A percentile compares a stretch with the other conserved stretches of the same genome.
Evolutionary conservation across 2,113 vertebrate species (phyloP).

Genomic region (Toxotes chatareus): DNA sequence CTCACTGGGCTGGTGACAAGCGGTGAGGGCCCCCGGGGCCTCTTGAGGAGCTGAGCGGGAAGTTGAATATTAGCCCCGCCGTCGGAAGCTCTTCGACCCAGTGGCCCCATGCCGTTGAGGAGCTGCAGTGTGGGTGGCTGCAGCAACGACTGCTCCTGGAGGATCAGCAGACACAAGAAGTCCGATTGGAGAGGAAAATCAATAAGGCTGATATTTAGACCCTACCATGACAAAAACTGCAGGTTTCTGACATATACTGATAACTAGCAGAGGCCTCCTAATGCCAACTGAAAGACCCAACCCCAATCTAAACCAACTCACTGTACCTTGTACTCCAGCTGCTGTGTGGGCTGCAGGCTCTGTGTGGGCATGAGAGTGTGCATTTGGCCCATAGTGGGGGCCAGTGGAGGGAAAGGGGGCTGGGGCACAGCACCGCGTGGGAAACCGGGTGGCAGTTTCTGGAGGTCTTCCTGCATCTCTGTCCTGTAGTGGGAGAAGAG

Average conservation of each 20-base stretch:
- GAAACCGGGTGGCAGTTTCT: constrained; percentile 93
- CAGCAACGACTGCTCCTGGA: constrained; percentile 95
- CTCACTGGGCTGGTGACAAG: constrained; percentile 94
- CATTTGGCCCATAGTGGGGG: constrained; percentile 89
- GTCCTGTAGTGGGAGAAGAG: constrained; percentile 81
- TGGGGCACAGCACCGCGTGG: constrained; percentile 89
- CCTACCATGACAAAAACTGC: neutral
- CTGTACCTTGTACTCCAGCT: constrained; percentile 98
- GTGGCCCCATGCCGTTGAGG: constrained; percentile 97
- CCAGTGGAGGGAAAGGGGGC: constrained; percentile 90
- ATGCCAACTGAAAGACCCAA: neutral
- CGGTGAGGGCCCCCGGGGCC: constrained; percentile 95
- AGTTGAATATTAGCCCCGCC: constrained; percentile 98
- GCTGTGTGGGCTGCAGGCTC: constrained; percentile 92
- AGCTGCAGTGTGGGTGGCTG: constrained; percentile 97
- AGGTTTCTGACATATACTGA: neutral
- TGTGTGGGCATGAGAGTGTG: constrained; percentile 92
- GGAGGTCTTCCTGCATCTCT: constrained; percentile 95
- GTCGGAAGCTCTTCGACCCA: constrained; percentile 96
- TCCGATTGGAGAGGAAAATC: neutral
- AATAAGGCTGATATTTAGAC: neutral
- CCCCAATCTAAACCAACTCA: neutral
- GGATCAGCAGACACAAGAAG: neutral
- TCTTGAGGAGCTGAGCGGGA: constrained; percentile 95
- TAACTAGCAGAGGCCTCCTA: too few relatives aligned